phyloP scores from a whole-genome alignment of 2,797 vertebrate genomes.

The Eulemur rubriventer region DNA sequence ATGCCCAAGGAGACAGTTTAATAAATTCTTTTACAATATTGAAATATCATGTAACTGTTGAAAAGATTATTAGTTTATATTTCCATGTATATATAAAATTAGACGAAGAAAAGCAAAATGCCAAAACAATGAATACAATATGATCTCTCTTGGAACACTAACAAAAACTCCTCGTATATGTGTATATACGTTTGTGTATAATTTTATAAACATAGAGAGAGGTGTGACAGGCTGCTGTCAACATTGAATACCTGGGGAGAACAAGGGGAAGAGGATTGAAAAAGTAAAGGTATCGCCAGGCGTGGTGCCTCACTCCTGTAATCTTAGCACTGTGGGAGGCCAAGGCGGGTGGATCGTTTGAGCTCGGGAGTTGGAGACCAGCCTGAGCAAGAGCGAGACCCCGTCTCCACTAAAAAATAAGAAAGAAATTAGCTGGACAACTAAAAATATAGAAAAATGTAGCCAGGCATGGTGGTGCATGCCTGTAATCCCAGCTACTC shows the following conservation, averaged over 20 bases:
- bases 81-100: not conserved
- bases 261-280: not conserved
- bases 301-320: too few species aligned
- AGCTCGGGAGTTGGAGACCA: too few species aligned
- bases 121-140: not conserved
- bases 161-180: not conserved
- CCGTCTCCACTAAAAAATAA: too few species aligned
- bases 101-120: conserved; percentile 29
- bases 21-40: conserved; percentile 29
- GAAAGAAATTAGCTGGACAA: too few species aligned
- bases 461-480: too few species aligned
- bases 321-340: too few species aligned
- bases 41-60: not conserved
- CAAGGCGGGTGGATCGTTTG: too few species aligned
- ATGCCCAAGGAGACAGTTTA: not conserved
- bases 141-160: not conserved
- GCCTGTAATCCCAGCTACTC: too few species aligned
- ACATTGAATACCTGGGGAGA: not conserved
- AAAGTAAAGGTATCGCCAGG: not conserved
- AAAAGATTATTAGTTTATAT: not conserved
- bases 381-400: too few species aligned
- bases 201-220: conserved; percentile 15
- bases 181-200: not conserved
- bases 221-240: not conserved
- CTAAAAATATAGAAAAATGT: too few species aligned